Percentiles rank a stretch among this genome's conserved stretches.
phyloP scores from a whole-genome alignment of 1,140 invertebrate genomes.

The Sipha flava region DNA sequence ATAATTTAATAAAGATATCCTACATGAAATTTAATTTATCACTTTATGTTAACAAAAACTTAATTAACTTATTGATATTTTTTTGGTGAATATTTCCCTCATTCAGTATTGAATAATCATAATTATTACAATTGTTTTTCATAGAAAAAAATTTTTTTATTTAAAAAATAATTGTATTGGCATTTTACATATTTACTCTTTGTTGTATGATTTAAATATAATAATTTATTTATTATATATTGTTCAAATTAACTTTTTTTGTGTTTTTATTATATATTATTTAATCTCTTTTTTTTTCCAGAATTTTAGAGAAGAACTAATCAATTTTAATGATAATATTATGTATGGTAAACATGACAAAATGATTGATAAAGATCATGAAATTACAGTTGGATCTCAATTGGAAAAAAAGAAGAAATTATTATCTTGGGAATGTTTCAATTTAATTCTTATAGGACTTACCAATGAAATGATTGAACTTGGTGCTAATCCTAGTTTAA shows the following conservation, averaged over 20 bases:
- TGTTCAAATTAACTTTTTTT: background rate
- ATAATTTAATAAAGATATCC: too few relatives aligned
- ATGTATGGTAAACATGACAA: background rate
- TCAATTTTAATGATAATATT: background rate
- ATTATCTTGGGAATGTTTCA: conserved; percentile 27
- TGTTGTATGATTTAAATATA: too few relatives aligned
- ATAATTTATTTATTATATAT: background rate
- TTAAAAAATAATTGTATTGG: too few relatives aligned
- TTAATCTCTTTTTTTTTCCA: background rate
- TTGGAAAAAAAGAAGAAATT: background rate
- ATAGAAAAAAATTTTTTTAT: too few relatives aligned
- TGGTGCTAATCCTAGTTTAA: conserved; percentile 1
- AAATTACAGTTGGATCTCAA: conserved; percentile 7
- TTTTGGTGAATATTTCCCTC: too few relatives aligned
- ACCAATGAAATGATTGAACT: conserved; percentile 16
- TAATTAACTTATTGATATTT: too few relatives aligned
- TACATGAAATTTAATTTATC: too few relatives aligned
- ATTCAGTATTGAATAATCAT: too few relatives aligned
- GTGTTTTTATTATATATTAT: background rate
- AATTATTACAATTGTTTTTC: too few relatives aligned
- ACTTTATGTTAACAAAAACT: too few relatives aligned
- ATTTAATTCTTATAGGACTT: conserved; percentile 18
- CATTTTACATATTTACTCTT: too few relatives aligned
- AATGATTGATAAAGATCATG: background rate
- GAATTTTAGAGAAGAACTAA: conserved; percentile 5